phyloP scores from a whole-genome alignment of 2,797 vertebrate genomes.

The Numenius phaeopus region DNA sequence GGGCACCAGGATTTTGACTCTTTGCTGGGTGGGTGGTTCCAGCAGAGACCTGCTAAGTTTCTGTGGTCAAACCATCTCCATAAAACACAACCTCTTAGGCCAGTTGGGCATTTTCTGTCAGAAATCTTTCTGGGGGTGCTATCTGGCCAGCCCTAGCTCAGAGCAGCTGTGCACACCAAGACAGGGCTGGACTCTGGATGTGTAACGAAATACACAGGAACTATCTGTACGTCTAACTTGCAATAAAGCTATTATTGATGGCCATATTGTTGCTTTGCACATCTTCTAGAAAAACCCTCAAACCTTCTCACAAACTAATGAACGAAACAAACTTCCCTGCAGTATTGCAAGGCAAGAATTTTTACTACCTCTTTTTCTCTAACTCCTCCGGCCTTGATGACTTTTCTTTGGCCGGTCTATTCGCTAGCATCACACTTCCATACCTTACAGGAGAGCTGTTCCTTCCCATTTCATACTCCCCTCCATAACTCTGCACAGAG shows the following conservation, averaged over 20 bases:
- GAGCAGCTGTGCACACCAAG: neutral
- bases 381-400: neutral
- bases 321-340: neutral
- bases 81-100: neutral
- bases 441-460: neutral
- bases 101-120: neutral
- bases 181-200: neutral
- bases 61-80: neutral
- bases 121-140: neutral
- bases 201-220: neutral
- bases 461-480: neutral
- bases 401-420: neutral
- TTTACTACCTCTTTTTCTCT: conserved; percentile 1
- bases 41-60: neutral
- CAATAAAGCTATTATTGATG: conserved; percentile 3
- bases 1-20: neutral
- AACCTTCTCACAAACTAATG: neutral
- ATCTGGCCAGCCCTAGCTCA: neutral
- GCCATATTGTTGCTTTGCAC: neutral
- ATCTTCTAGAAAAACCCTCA: conserved; percentile 1
- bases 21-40: neutral
- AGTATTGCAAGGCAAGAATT: neutral
- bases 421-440: neutral
- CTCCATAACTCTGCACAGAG: neutral
- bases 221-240: neutral